A percentile compares a stretch with the other conserved stretches of the same genome.
Evolutionary conservation across 2,113 vertebrate genomes (phyloP).

Genomic region (Platysternon megacephalum): DNA sequence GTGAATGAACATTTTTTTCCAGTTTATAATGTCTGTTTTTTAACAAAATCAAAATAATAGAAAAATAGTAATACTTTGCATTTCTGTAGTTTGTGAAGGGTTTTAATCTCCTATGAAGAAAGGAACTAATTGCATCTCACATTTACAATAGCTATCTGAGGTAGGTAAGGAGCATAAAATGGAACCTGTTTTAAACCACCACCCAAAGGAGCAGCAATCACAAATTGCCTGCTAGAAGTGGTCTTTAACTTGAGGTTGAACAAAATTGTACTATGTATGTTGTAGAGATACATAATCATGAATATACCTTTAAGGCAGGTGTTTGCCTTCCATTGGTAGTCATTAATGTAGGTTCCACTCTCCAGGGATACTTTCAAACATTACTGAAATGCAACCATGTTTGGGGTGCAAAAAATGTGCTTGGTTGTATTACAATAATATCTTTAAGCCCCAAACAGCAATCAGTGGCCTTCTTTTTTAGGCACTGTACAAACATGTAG

Average conservation of each 20-base stretch:
- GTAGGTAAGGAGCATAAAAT: not conserved
- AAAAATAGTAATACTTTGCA: not conserved
- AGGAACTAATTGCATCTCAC: not conserved
- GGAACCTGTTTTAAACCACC: not conserved
- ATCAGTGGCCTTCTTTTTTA: accelerated
- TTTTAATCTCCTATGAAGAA: too few relatives aligned
- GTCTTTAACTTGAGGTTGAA: not conserved
- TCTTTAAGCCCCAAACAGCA: not conserved
- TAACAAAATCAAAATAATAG: not conserved
- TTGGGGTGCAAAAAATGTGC: not conserved
- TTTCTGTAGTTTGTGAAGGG: not conserved
- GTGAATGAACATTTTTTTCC: not conserved
- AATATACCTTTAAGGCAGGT: not conserved
- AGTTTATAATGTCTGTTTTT: not conserved
- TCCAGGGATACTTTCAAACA: not conserved
- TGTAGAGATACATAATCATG: not conserved
- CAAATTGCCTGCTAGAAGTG: not conserved
- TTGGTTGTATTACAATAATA: not conserved
- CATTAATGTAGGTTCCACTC: not conserved
- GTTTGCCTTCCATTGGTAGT: not conserved
- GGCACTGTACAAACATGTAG: accelerated
- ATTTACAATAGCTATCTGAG: not conserved
- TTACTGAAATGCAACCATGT: not conserved
- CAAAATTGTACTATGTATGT: not conserved
- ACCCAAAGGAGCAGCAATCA: accelerated